Evolutionary conservation across 2,797 vertebrate genomes (phyloP), one percentile per base, ranked within the genome.

Genomic region (Poeciliopsis turneri): DNA sequence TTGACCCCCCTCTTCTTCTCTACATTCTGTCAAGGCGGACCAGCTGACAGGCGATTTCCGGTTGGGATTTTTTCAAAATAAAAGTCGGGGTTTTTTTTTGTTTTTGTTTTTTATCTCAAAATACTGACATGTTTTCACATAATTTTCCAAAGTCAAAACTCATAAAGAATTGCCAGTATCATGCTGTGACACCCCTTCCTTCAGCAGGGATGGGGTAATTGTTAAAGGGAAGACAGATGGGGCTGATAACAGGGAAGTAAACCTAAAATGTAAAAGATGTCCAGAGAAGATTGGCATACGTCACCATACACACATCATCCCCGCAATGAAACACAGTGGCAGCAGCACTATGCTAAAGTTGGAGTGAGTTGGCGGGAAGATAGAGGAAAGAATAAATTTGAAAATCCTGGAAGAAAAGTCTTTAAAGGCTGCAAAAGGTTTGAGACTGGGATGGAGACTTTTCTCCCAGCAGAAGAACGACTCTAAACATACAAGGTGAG

Each of bases 11-110:
- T 66, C 77, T 30, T 2, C 74, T 20, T 1, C 74, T 13, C 46
- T 33, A 36, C 2, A 6, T 49, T 11, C 73, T 0, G 70, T 82
- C 69, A 83, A 86, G 71, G 8, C 0, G 0, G 2, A 1, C 16
- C 0, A 2, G 10, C 5, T 11, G 16, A 72, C 12, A 12, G 3
- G 1, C 0, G 0, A 0, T 23, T 85, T 92, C 92, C 86, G 85
- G 75, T 57, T 57, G 0, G 0, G 0, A 0, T 0, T 5, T 66
- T 28, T 90, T 85, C 80, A 88, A 82, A 90, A 79, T 92, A 92
- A 93, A 85, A 71, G 74, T 9, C 6, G 13, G 9, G 2, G 1
- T n/a, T 51, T 23, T 18, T 51, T 23, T 25, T 53, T 25, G 1
- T 53, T 25, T 51, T 23, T 51, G 6, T 41, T 41, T 41, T 25